A percentile compares a stretch with the other conserved stretches of the same genome.
These are phyloP conservation scores for Mythimna pallens DNA, from an alignment of 2,888 invertebrate genomes.

Conservation along the genomic window DNA sequence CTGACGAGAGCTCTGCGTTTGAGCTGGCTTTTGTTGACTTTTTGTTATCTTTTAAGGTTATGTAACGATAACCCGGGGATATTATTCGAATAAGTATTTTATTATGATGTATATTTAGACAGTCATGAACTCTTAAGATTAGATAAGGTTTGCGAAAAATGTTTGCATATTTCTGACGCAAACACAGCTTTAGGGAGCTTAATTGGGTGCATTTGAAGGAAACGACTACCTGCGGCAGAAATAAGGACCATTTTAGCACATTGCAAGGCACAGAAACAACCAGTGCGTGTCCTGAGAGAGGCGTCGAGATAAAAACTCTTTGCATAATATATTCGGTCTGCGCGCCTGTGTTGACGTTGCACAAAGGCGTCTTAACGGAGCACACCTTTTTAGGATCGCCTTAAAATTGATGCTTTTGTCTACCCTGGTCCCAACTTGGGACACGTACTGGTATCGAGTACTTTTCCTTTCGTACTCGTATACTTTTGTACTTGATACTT, in stretches of 20 bases:
- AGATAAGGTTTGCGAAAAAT: conserved; percentile 52
- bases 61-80: conserved; percentile 66
- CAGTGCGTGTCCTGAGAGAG: conserved; percentile 71
- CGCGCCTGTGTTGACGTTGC: conserved; percentile 75
- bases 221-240: conserved; percentile 44
- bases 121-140: conserved; percentile 48
- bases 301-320: conserved; percentile 78
- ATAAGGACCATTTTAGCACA: conserved; percentile 70
- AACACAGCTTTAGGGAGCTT: conserved; percentile 2
- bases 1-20: conserved; percentile 72
- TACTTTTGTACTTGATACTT: no score
- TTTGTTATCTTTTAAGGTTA: conserved; percentile 71
- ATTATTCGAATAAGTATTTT: conserved; percentile 60
- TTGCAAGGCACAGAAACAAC: conserved; percentile 74
- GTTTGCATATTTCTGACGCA: conserved; percentile 6
- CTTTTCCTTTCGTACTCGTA: no score
- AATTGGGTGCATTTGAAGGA: conserved; percentile 29
- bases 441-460: no score
- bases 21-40: conserved; percentile 68
- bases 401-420: conserved; percentile 69
- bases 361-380: conserved; percentile 74
- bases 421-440: conserved; percentile 36
- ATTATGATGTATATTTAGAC: conserved; percentile 50
- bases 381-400: conserved; percentile 71
- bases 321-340: conserved; percentile 79